These are phyloP conservation scores for Caenorhabditis japonica DNA, from an alignment of 2,888 invertebrate genomes.

Conservation along the genomic window DNA sequence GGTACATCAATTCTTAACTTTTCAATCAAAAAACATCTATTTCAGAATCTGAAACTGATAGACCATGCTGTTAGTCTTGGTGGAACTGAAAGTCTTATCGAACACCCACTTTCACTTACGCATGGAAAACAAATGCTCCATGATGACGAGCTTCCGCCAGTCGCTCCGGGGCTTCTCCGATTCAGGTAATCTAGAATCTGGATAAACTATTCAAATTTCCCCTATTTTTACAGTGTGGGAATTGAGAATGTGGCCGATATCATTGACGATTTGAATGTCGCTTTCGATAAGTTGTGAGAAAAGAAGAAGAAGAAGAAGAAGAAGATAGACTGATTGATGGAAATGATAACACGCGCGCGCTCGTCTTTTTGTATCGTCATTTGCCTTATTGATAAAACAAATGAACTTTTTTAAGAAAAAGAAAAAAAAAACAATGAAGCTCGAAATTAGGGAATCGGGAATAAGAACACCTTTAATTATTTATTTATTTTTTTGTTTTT, in stretches of 20 bases:
- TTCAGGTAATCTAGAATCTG: slow-evolving; percentile 59
- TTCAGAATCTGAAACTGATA: slow-evolving; percentile 41
- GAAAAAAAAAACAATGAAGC: not conserved
- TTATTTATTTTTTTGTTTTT: not conserved
- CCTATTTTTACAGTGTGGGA: slow-evolving; percentile 76
- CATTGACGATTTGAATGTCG: slow-evolving; percentile 77
- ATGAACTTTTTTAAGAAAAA: not conserved
- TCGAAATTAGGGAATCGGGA: not conserved
- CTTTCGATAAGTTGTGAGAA: slow-evolving; percentile 54
- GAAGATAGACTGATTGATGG: slow-evolving; percentile 12
- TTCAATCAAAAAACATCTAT: not conserved
- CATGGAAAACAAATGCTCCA: slow-evolving; percentile 58
- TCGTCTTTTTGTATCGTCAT: slow-evolving; percentile 3
- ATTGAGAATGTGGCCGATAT: slow-evolving; percentile 78
- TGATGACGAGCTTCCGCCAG: slow-evolving; percentile 18
- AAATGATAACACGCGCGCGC: slow-evolving; percentile 11
- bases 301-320: slow-evolving; percentile 5
- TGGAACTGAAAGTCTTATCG: slow-evolving; percentile 68
- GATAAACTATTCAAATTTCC: too few species aligned
- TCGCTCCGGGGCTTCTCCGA: slow-evolving; percentile 58
- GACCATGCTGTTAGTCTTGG: slow-evolving; percentile 68
- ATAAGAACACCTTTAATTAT: slow-evolving; percentile 3
- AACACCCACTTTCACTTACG: slow-evolving; percentile 64
- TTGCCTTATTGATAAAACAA: not conserved
- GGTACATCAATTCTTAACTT: slow-evolving; percentile 10